These are phyloP conservation scores for Alosa sapidissima DNA, from an alignment of 2,797 vertebrate genomes.

Conservation along the genomic window DNA sequence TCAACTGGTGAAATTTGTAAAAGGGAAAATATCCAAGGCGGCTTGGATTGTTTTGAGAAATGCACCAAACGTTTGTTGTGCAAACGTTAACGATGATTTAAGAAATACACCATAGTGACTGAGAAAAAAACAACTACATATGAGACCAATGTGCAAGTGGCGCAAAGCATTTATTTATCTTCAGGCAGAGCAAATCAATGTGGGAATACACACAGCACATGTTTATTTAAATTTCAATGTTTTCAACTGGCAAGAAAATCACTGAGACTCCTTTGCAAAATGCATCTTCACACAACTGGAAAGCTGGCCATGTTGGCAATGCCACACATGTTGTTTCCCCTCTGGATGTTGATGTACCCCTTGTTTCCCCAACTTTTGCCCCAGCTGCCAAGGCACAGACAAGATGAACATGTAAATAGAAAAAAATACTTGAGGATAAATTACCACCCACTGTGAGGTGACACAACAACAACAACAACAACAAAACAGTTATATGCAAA, in stretches of 20 bases:
- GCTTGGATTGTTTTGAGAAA: too few relatives aligned
- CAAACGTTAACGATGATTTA: too few relatives aligned
- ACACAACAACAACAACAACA: too few relatives aligned
- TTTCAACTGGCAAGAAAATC: not conserved
- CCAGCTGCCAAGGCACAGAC: not conserved
- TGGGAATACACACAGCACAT: not conserved
- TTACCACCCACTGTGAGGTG: too few relatives aligned
- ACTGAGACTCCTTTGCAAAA: not conserved
- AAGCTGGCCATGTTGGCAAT: not conserved
- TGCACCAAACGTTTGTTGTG: too few relatives aligned
- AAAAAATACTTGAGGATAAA: too few relatives aligned
- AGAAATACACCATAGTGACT: too few relatives aligned
- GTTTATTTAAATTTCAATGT: not conserved
- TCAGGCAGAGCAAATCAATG: not conserved
- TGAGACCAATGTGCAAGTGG: not conserved
- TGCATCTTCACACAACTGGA: not conserved
- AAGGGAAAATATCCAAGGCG: too few relatives aligned
- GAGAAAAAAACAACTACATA: too few relatives aligned
- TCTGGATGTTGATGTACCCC: not conserved
- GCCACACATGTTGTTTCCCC: not conserved
- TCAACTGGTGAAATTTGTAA: too few relatives aligned
- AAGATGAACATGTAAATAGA: too few relatives aligned
- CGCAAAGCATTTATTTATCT: not conserved
- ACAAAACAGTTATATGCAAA: too few relatives aligned
- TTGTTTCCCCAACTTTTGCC: not conserved